Conservation (phyloP, 2,113 vertebrate genomes). For the Nematolebias whitei region DNA sequence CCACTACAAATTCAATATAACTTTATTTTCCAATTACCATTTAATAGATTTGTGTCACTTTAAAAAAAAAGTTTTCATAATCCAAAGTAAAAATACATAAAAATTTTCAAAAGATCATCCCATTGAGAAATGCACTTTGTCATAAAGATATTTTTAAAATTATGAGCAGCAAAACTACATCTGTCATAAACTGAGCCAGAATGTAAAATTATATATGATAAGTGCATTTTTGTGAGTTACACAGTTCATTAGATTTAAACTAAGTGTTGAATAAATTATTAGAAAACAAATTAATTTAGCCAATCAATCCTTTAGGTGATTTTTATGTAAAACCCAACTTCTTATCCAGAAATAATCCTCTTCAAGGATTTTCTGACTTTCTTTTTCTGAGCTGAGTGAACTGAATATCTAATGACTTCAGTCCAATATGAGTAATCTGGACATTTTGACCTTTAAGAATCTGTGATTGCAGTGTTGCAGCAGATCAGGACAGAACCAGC, state of each 20-base stretch:
- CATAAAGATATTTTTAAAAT: no score
- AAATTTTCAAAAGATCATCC: no score
- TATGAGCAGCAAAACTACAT: no score
- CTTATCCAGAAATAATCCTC: background rate
- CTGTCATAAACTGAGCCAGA: no score
- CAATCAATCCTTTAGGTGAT: background rate
- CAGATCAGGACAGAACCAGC: background rate
- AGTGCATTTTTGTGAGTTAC: no score
- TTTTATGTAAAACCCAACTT: background rate
- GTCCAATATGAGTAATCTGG: background rate
- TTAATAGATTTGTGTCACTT: no score
- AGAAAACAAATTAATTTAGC: background rate
- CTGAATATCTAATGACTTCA: background rate
- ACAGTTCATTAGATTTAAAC: background rate
- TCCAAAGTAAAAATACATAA: no score
- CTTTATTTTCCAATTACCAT: no score
- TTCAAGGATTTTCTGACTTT: background rate
- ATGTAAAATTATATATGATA: background rate
- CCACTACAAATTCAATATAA: no score
- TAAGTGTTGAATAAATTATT: background rate
- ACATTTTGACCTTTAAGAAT: background rate
- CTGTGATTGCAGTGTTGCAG: background rate
- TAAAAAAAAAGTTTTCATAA: no score
- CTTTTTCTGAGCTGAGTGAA: background rate
- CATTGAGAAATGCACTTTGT: no score